These are phyloP conservation scores for Neofelis nebulosa DNA, from an alignment of 2,113 vertebrate genomes.

Conservation along the genomic window DNA sequence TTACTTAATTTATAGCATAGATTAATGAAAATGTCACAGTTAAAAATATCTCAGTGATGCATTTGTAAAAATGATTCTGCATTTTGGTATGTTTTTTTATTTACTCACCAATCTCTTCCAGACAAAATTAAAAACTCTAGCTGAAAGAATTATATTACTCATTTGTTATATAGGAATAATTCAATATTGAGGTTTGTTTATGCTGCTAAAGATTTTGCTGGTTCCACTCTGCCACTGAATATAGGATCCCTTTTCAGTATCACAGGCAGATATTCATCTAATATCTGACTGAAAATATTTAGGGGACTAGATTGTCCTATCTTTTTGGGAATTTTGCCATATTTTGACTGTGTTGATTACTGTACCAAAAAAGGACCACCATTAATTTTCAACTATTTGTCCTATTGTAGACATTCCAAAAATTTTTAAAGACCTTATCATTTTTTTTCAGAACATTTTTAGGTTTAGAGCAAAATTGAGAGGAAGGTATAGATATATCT, in stretches of 20 bases:
- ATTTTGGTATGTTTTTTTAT: neutral
- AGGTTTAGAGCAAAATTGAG: neutral
- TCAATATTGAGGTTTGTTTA: neutral
- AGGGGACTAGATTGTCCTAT: neutral
- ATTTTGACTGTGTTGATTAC: neutral
- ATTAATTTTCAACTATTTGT: neutral
- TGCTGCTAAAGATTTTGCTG: neutral
- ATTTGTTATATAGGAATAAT: neutral
- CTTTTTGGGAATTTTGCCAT: neutral
- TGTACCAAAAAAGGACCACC: neutral
- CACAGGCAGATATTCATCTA: neutral
- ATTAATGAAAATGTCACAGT: conserved; percentile 80
- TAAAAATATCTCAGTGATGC: conserved; percentile 70
- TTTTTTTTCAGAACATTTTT: neutral
- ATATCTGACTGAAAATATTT: neutral
- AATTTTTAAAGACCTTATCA: neutral
- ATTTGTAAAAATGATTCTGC: conserved; percentile 3
- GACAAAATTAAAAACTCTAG: neutral
- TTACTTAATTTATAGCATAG: conserved; percentile 73
- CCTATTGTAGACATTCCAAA: neutral
- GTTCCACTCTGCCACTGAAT: neutral
- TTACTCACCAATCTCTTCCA: neutral
- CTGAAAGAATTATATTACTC: neutral
- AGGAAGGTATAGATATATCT: neutral
- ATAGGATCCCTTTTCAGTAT: neutral